Conservation (phyloP, 2,797 vertebrate species). For the Bovichtus variegatus region DNA sequence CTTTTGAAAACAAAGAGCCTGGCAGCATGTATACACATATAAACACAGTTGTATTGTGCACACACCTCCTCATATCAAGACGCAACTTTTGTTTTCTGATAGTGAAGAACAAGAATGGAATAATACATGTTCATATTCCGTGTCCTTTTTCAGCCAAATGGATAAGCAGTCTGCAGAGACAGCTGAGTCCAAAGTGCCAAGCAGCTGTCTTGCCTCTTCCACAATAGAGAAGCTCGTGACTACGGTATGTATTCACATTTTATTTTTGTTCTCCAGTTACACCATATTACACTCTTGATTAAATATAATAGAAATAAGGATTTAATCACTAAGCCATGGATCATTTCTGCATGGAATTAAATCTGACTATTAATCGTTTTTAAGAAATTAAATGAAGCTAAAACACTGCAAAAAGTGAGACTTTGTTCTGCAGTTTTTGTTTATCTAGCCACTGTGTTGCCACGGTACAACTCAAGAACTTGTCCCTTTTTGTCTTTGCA, state of each 20-base stretch:
- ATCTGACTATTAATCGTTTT: neutral
- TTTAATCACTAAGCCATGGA: neutral
- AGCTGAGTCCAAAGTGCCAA: slow-evolving; percentile 22
- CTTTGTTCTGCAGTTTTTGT: slow-evolving; percentile 20
- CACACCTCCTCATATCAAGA: slow-evolving; percentile 50
- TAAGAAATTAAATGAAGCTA: neutral
- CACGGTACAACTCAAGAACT: slow-evolving; percentile 16
- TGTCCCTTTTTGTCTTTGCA: slow-evolving; percentile 49
- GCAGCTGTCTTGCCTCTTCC: slow-evolving; percentile 13
- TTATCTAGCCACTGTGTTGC: neutral
- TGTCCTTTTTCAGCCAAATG: slow-evolving; percentile 73
- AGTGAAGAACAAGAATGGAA: too few relatives aligned
- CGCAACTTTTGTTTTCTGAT: slow-evolving; percentile 35
- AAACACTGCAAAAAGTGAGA: slow-evolving; percentile 4
- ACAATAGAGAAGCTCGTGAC: neutral
- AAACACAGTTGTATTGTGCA: slow-evolving; percentile 60
- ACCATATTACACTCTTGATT: neutral
- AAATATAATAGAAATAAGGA: neutral
- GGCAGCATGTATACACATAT: slow-evolving; percentile 53
- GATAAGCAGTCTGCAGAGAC: slow-evolving; percentile 80
- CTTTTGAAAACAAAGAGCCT: slow-evolving; percentile 69
- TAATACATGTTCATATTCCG: too few relatives aligned
- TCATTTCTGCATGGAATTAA: slow-evolving; percentile 6
- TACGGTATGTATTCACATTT: slow-evolving; percentile 56
- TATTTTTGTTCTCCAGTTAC: neutral